A percentile compares a stretch with the other conserved stretches of the same genome.
These are phyloP conservation scores for Halisarca cf. caerulea DNA, from an alignment of 37 sponge, comb jelly and placozoan genomes.

Conservation along the genomic window DNA sequence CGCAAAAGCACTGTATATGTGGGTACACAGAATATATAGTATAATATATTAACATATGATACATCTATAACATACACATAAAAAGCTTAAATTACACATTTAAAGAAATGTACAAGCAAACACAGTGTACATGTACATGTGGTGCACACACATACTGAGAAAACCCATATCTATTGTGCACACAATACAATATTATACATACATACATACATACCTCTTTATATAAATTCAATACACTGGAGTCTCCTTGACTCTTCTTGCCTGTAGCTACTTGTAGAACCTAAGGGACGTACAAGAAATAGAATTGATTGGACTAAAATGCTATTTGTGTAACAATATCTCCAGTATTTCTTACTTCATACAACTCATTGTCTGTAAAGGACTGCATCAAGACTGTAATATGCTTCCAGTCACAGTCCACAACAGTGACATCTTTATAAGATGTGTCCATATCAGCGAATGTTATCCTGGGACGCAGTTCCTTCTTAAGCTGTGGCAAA, in stretches of 20 bases:
- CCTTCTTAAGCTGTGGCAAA: neutral
- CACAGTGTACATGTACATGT: no score
- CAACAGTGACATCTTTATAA: neutral
- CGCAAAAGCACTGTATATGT: no score
- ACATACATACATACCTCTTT: constrained; percentile 1
- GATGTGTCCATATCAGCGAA: neutral
- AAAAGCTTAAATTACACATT: no score
- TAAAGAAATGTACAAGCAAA: no score
- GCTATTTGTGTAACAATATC: neutral
- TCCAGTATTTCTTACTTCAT: neutral
- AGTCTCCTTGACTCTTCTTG: neutral
- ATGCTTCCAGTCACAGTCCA: neutral
- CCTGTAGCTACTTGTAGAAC: neutral
- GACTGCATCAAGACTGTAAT: neutral
- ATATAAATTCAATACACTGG: neutral
- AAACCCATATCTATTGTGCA: no score
- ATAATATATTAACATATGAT: no score
- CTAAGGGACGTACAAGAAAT: no score
- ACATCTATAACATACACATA: no score
- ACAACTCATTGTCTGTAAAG: neutral
- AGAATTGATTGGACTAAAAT: neutral
- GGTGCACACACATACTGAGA: neutral
- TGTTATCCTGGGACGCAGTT: neutral
- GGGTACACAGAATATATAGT: no score
- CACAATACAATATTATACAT: no score